A percentile compares a stretch with the other conserved stretches of the same genome.
These are phyloP conservation scores for Heterotilapia buettikoferi DNA, from an alignment of 2,113 vertebrate genomes.

Conservation along the genomic window DNA sequence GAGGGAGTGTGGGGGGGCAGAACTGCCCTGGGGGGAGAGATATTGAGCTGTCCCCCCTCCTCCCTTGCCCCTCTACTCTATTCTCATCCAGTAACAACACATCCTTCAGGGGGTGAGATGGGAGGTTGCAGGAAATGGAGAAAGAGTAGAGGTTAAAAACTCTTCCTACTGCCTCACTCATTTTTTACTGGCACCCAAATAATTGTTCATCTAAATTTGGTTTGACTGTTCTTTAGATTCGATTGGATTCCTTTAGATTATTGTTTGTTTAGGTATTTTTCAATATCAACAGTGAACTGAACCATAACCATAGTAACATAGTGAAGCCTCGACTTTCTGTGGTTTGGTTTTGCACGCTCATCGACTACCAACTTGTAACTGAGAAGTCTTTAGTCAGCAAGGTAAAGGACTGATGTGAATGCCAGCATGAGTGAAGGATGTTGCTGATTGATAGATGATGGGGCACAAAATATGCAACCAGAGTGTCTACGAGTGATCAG, in stretches of 20 bases:
- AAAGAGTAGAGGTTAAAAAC: neutral
- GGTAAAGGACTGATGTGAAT: neutral
- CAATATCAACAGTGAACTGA: neutral
- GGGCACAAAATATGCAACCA: neutral
- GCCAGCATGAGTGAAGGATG: neutral
- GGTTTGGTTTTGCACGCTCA: neutral
- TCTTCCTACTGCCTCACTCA: neutral
- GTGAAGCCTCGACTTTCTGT: neutral
- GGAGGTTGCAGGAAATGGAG: neutral
- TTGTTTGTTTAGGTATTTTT: neutral
- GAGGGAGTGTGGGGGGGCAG: neutral
- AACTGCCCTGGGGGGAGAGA: slow-evolving; percentile 60
- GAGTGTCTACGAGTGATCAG: neutral
- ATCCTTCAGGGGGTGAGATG: neutral
- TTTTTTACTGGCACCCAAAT: neutral
- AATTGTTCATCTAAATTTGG: neutral
- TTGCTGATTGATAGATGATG: neutral
- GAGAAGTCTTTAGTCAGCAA: neutral
- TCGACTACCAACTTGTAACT: neutral
- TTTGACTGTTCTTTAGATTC: neutral
- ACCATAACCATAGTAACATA: neutral
- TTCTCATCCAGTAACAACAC: neutral
- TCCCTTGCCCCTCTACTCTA: neutral
- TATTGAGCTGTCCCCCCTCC: slow-evolving; percentile 2
- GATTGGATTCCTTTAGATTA: neutral